Evolutionary conservation across 2,797 vertebrate genomes (phyloP).

Genomic region (Allobates femoralis): DNA sequence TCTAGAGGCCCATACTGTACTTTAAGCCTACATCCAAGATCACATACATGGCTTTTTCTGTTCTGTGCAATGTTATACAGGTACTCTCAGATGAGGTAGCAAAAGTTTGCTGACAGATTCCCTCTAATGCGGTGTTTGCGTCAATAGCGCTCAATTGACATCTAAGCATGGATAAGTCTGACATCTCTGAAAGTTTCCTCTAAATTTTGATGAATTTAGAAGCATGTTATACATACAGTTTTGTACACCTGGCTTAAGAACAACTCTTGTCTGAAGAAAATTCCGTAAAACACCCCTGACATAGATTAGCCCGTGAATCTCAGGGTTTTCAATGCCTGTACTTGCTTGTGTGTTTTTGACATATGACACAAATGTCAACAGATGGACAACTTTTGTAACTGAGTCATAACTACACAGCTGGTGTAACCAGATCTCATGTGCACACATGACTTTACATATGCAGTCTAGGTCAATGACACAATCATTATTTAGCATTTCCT

Average conservation of each 20-base stretch:
- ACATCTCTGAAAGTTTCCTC: not conserved
- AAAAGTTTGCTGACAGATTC: too few relatives aligned
- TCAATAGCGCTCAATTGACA: not conserved
- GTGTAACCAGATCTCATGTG: not conserved
- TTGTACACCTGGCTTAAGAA: constrained; percentile 13
- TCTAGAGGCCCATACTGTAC: too few relatives aligned
- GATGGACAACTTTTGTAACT: not conserved
- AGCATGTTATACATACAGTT: not conserved
- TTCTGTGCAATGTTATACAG: too few relatives aligned
- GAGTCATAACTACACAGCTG: not conserved
- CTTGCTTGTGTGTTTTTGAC: constrained; percentile 27
- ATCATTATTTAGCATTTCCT: too few relatives aligned
- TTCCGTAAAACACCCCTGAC: constrained; percentile 4
- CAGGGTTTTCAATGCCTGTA: constrained; percentile 24
- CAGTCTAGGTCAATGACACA: too few relatives aligned
- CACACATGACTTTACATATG: not conserved
- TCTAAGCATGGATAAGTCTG: not conserved
- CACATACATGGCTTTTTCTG: too few relatives aligned
- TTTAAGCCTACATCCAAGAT: too few relatives aligned
- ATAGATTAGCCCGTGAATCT: constrained; percentile 4
- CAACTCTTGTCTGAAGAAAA: not conserved
- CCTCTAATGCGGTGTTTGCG: not conserved
- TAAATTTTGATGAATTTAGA: not conserved
- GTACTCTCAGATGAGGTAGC: too few relatives aligned
- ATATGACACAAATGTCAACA: constrained; percentile 41